phyloP scores from a whole-genome alignment of 2,888 invertebrate species.

The Scaptomyza flava region DNA sequence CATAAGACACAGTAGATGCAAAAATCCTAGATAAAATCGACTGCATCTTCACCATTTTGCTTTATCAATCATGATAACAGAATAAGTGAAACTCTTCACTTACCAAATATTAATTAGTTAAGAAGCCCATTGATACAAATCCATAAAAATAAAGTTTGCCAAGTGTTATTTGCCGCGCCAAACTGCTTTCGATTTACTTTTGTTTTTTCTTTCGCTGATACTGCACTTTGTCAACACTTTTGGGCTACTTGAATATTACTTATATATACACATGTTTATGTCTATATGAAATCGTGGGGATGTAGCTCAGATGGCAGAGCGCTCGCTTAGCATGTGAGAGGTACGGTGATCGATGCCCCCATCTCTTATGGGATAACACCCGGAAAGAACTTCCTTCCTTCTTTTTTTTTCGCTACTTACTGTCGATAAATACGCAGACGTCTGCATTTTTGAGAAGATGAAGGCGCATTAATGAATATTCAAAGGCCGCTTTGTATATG shows the following conservation, averaged over 20 bases:
- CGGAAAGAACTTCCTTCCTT: not conserved
- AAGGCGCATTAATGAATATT: slow-evolving; percentile 78
- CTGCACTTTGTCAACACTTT: slow-evolving; percentile 53
- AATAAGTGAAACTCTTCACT: not conserved
- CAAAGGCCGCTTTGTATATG: slow-evolving; percentile 73
- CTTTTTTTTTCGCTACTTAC: slow-evolving; percentile 33
- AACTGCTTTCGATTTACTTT: slow-evolving; percentile 37
- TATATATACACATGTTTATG: slow-evolving; percentile 23
- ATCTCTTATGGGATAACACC: slow-evolving; percentile 39
- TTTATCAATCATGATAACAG: not conserved
- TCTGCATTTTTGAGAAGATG: slow-evolving; percentile 68
- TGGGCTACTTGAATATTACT: slow-evolving; percentile 32
- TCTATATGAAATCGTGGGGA: slow-evolving; percentile 69
- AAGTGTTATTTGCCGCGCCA: slow-evolving; percentile 8
- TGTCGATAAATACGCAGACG: slow-evolving; percentile 75
- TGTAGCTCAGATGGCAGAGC: slow-evolving; percentile 85
- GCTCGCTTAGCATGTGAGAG: slow-evolving; percentile 85
- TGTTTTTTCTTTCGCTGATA: slow-evolving; percentile 39
- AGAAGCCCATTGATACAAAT: not conserved
- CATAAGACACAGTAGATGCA: no score
- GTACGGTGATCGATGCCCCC: slow-evolving; percentile 85
- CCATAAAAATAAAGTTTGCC: slow-evolving; percentile 9
- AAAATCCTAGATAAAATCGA: not conserved
- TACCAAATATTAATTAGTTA: not conserved
- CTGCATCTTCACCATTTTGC: not conserved